phyloP scores from a whole-genome alignment of 2,888 invertebrate species.

The Bugulina stolonifera region DNA sequence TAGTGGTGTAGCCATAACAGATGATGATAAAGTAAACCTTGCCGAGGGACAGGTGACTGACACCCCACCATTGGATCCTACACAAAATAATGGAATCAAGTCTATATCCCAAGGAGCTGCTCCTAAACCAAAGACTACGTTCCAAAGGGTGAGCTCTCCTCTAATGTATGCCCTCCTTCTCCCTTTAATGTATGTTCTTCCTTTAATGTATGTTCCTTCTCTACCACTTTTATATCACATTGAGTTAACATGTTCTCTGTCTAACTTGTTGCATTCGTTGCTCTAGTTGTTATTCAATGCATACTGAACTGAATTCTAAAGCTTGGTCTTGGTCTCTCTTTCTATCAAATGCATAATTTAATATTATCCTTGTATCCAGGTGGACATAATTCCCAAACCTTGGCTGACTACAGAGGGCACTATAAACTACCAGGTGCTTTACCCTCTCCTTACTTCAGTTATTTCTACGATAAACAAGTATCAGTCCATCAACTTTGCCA shows the following conservation, averaged over 20 bases:
- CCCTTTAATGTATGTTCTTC: no score
- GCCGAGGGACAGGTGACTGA: not conserved
- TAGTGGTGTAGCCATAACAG: not conserved
- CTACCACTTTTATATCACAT: no score
- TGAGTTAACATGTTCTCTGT: no score
- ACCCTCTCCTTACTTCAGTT: not conserved
- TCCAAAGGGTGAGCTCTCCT: conserved; percentile 1
- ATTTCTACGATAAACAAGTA: conserved; percentile 17
- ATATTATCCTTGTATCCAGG: no score
- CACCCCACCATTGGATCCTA: not conserved
- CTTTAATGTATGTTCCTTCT: no score
- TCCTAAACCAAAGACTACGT: not conserved
- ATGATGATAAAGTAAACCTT: not conserved
- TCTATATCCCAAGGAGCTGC: no score
- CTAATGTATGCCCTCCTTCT: not conserved
- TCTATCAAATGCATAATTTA: no score
- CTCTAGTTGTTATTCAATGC: no score
- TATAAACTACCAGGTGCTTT: not conserved
- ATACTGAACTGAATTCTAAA: no score
- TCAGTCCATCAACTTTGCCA: not conserved
- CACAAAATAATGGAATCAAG: not conserved
- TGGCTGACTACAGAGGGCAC: conserved; percentile 22
- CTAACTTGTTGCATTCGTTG: no score
- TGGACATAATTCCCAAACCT: conserved; percentile 22
- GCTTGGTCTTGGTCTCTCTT: no score